Evolutionary conservation across 2,888 invertebrate genomes (phyloP).

Genomic region (Eupithecia tripunctaria): DNA sequence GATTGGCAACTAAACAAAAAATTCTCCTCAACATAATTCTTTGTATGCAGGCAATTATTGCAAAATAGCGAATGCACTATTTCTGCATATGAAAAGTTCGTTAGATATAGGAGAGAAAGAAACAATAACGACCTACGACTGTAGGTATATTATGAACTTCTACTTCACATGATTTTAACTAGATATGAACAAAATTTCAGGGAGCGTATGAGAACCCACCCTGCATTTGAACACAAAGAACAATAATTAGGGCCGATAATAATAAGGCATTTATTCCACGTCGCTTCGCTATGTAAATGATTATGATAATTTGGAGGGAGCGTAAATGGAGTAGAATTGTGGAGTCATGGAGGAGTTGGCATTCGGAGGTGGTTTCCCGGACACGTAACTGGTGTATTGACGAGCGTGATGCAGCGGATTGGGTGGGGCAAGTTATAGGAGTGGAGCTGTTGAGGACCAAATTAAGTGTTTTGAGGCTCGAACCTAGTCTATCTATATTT

Average conservation of each 20-base stretch:
- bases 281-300: conserved; percentile 76
- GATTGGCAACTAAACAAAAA: not conserved
- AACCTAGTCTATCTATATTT: too few species aligned
- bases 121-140: not conserved
- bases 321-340: conserved; percentile 79
- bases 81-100: not conserved
- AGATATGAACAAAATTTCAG: not conserved
- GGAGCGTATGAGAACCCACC: conserved; percentile 48
- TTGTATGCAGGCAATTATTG: not conserved
- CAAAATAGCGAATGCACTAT: not conserved
- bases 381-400: conserved; percentile 62
- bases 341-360: conserved; percentile 73
- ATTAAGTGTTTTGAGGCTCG: not conserved
- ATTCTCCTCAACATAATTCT: not conserved
- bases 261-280: conserved; percentile 71
- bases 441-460: not conserved
- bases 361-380: conserved; percentile 64
- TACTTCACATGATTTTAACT: not conserved
- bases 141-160: not conserved
- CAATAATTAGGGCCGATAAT: conserved; percentile 80
- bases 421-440: conserved; percentile 38
- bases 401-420: conserved; percentile 71
- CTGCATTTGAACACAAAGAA: conserved; percentile 79
- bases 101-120: not conserved
- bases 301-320: conserved; percentile 79